Percentiles rank a stretch among this genome's conserved stretches.
Conservation (phyloP, 1,140 invertebrate species). For the Drosophila orosa region DNA sequence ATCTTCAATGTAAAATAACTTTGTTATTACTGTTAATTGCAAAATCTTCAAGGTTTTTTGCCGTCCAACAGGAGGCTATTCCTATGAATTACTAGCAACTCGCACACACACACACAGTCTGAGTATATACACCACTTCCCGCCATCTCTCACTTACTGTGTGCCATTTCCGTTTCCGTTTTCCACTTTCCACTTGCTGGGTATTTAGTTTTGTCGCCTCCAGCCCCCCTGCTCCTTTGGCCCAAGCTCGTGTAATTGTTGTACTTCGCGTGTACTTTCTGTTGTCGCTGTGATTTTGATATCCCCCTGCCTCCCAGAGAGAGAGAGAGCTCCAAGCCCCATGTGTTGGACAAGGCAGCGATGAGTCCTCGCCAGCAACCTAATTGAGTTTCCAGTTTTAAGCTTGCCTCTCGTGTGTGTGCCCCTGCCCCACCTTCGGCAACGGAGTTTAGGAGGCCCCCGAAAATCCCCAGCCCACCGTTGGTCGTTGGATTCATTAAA, state of each 20-base stretch:
- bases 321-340: conserved; percentile 19
- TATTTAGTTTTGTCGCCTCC: conserved; percentile 66
- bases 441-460: conserved; percentile 6
- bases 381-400: conserved; percentile 73
- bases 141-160: conserved; percentile 55
- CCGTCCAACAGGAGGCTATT: conserved; percentile 42
- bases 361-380: conserved; percentile 72
- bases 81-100: conserved; percentile 72
- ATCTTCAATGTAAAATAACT: too few species aligned
- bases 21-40: background rate
- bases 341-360: conserved; percentile 73
- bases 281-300: conserved; percentile 78
- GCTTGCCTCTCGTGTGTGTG: conserved; percentile 27
- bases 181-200: conserved; percentile 79
- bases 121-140: conserved; percentile 18
- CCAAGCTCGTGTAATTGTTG: conserved; percentile 67
- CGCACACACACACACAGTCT: conserved; percentile 40
- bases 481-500: conserved; percentile 31
- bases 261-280: conserved; percentile 78
- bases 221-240: background rate
- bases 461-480: conserved; percentile 5
- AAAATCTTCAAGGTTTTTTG: background rate
- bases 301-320: background rate
- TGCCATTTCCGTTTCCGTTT: conserved; percentile 79
- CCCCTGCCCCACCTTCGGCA: background rate